These are phyloP conservation scores for Tapirus indicus DNA, from an alignment of 2,797 vertebrate species.

Conservation along the genomic window DNA sequence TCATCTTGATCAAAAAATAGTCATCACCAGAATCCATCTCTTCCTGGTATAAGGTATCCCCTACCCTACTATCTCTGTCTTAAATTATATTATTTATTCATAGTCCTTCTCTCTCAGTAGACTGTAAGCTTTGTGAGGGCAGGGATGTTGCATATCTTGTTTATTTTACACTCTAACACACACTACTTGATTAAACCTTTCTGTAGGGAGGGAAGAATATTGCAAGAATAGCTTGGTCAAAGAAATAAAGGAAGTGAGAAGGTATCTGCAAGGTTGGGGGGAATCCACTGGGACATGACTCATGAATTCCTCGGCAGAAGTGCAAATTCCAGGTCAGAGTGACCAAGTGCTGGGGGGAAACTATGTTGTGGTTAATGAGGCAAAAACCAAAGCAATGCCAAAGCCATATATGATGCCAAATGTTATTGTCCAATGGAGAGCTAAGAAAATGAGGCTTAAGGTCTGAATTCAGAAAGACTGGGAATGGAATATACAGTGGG, in stretches of 20 bases:
- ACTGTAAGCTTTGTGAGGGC: no score
- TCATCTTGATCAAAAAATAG: no score
- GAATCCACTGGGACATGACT: neutral
- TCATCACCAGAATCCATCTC: no score
- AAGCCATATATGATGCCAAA: neutral
- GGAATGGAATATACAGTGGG: accelerated
- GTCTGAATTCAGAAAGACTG: neutral
- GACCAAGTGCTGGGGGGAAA: neutral
- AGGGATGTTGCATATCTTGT: no score
- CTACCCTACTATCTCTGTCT: no score
- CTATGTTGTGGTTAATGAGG: neutral
- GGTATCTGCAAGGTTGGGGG: neutral
- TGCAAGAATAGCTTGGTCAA: no score
- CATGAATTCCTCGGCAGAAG: neutral
- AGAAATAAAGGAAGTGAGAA: neutral
- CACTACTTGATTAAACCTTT: no score
- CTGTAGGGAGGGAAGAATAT: no score
- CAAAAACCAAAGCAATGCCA: neutral
- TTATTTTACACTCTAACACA: no score
- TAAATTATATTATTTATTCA: no score
- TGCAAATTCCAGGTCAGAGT: neutral
- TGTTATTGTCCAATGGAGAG: neutral
- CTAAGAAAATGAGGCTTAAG: neutral
- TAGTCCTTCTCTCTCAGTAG: no score
- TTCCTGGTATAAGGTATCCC: no score